Evolutionary conservation across 1,140 invertebrate genomes (phyloP), one percentile per base, ranked within the genome.

Genomic region (Rhyzopertha dominica): DNA sequence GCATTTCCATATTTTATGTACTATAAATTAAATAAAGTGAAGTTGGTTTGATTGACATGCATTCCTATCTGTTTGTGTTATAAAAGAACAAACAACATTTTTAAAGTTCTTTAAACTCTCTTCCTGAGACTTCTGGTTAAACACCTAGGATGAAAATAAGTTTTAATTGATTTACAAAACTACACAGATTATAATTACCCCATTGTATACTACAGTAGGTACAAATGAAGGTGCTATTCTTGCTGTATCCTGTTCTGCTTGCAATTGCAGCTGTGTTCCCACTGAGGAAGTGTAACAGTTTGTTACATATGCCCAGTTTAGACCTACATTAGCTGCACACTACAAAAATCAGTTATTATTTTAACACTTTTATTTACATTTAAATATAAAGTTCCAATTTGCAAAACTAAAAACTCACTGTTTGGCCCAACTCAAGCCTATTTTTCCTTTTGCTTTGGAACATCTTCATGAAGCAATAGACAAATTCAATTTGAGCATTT

Each of bases 131-230:
- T 56, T 23, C 46, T 63, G 55, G 34, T 57, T 29, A 40, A 65
- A 63, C 34, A 39, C 25, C 63, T 65, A n/a, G n/a, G 41, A 36
- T 58, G 58, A 30, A 32, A 41, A 41, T 38, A 30, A 29, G 10
- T 3, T 31, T 41, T 24, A 24, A 26, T 45, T 34, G 23, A 40
- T 31, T 51, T 36, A 8, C 38, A 43, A 38, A 16, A 22, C 3
- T 43, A 28, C 25, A 26, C 25, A 35, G 20, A 4, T 42, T 32
- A 19, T 43, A 43, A 44, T 58, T 55, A 63, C 72, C 25, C 70
- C 71, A 48, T 82, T 77, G 24, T 81, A 71, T 8, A 78, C 57
- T 38, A 83, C 66, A n/a, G 80, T 80, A 0, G 81, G 81, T 1
- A 84, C 75, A 52, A 80, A 82, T 35, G 62, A 51, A 0, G 81